Base-by-base conservation (phyloP, 2,113 vertebrate species). In the Leiothrix lutea region DNA sequence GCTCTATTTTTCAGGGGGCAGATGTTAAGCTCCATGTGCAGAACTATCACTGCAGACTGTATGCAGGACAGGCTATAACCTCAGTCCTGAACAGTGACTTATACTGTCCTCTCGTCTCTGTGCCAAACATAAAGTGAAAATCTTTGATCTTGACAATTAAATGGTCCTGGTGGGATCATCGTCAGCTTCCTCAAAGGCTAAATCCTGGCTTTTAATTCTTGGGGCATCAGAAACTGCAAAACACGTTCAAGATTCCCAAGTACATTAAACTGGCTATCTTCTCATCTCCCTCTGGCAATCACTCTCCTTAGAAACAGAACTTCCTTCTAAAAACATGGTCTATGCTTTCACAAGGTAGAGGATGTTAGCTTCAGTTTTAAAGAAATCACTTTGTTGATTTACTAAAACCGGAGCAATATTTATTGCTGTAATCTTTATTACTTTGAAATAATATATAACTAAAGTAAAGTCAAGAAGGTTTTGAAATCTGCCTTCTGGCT, bases 381-480 rank as follows among this genome's bases (percentile, higher is more conserved):
- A 72, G 33, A 80, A 88, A 71, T 57, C 33, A 38, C 23, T 56
- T 42, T 16, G 33, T 5, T 82, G 31, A 87, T 75, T 74, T 84
- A 94, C 64, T 86, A 70, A 44, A 90, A 75, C 36, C 11, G 35
- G 26, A 73, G 51, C 51, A 62, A 19, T 51, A n/a, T 26, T 92
- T 93, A 88, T 44, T 94, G 71, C 88, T 93, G 38, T 70, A 64
- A 81, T 44, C 40, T 94, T 88, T 90, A 90, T 92, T 94, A 88
- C 60, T 86, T 54, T 44, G 16, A 87, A 82, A 57, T 45, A 61
- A 85, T 5, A 25, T 54, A 15, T 35, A 77, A 79, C 94, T 98
- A 99, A 82, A 99, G 98, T 70, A 98, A 99, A 82, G 97, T 98
- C 20, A 99, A 97, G 95, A 99, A 99, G 91, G 98, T 98, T 97